Evolutionary conservation across 2,888 invertebrate species (phyloP).

Genomic region (Cancer borealis): DNA sequence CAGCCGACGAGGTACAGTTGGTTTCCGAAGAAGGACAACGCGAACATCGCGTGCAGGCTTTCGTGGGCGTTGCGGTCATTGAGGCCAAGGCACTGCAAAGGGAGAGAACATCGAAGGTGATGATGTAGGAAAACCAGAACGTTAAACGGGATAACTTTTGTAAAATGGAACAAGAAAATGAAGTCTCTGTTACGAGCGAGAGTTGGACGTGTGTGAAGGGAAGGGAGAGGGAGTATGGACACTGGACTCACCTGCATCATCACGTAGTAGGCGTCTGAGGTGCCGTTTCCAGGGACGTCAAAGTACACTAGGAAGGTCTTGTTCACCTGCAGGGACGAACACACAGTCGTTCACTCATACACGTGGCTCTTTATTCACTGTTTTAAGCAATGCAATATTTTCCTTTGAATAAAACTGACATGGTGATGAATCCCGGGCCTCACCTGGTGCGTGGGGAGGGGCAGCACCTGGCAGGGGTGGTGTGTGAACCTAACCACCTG

Average conservation of each 20-base stretch:
- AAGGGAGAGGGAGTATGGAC: neutral
- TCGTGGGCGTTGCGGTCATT: constrained; percentile 58
- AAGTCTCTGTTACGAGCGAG: neutral
- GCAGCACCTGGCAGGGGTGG: constrained; percentile 62
- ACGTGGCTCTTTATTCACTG: neutral
- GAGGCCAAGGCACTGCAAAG: constrained; percentile 58
- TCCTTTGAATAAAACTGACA: neutral
- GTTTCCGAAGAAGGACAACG: constrained; percentile 59
- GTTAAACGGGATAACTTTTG: neutral
- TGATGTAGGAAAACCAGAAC: neutral
- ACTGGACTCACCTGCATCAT: constrained; percentile 39
- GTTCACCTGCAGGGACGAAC: constrained; percentile 43
- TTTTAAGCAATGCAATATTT: neutral
- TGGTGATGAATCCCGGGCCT: neutral
- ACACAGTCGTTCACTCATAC: neutral
- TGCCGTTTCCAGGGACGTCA: constrained; percentile 36
- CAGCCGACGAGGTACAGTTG: constrained; percentile 68
- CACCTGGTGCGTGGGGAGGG: constrained; percentile 27
- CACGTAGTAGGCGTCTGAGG: constrained; percentile 59
- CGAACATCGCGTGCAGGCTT: constrained; percentile 50
- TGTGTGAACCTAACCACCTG: constrained; percentile 60
- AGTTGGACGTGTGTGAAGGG: neutral
- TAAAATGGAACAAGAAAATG: neutral
- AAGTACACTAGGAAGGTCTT: constrained; percentile 58
- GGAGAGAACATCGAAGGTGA: neutral